Percentiles rank a stretch among this genome's conserved stretches.
Evolutionary conservation across 1,140 invertebrate genomes (phyloP).

Genomic region (Phocides pigmalion): DNA sequence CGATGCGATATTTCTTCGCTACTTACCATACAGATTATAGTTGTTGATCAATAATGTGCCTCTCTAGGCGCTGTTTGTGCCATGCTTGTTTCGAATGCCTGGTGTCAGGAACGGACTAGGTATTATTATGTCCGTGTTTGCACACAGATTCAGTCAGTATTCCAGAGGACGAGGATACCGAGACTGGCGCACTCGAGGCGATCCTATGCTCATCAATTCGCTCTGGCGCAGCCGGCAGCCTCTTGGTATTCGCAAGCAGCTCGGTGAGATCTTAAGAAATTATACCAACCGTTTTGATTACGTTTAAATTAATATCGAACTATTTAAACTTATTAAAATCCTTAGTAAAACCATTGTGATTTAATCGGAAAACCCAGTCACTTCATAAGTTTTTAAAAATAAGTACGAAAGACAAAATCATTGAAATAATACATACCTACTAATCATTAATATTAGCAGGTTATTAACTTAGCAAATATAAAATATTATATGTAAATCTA

Average conservation of each 20-base stretch:
- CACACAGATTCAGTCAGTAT: conserved; percentile 84
- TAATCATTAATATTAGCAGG: no score
- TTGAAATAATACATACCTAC: no score
- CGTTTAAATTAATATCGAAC: conserved; percentile 1
- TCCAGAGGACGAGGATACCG: conserved; percentile 86
- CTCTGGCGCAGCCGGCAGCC: conserved; percentile 88
- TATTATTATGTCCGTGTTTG: conserved; percentile 47
- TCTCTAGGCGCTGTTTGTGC: conserved; percentile 25
- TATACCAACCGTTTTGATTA: conserved; percentile 21
- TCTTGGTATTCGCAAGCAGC: conserved; percentile 87
- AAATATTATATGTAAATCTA: no score
- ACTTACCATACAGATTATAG: conserved; percentile 51
- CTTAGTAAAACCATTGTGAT: not conserved
- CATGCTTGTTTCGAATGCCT: conserved; percentile 17
- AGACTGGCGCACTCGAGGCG: conserved; percentile 86
- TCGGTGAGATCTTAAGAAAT: conserved; percentile 77
- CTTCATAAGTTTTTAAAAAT: no score
- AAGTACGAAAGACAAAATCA: no score
- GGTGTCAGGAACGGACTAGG: conserved; percentile 8
- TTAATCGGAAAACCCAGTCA: no score
- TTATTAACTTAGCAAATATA: no score
- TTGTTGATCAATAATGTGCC: conserved; percentile 43
- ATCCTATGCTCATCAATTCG: conserved; percentile 87
- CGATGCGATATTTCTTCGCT: conserved; percentile 36
- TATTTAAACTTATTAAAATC: not conserved